Percentiles rank a stretch among this genome's conserved stretches.
Conservation (phyloP, 2,113 vertebrate genomes). For the Stegastes partitus region DNA sequence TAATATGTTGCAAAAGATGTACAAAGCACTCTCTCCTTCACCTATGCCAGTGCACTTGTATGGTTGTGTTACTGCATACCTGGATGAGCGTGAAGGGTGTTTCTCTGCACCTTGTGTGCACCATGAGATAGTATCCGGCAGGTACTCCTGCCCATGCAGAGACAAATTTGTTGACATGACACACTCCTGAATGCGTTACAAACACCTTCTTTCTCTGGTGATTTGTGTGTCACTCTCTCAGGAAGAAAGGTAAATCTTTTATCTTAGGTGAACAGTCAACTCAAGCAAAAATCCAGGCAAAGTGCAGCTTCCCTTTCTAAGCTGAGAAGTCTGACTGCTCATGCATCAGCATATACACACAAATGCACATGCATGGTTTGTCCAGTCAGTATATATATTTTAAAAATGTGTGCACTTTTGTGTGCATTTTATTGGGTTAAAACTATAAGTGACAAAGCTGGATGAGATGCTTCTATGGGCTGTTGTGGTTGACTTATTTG, state of each 20-base stretch:
- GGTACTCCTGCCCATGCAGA: slow-evolving; percentile 54
- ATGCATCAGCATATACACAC: background rate
- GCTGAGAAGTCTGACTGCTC: background rate
- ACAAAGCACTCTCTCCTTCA: background rate
- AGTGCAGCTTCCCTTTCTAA: slow-evolving; percentile 30
- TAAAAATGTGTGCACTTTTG: slow-evolving; percentile 55
- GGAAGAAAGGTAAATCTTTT: slow-evolving; percentile 64
- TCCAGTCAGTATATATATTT: slow-evolving; percentile 51
- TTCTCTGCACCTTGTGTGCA: slow-evolving; percentile 36
- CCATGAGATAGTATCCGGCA: slow-evolving; percentile 33
- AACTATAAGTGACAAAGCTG: slow-evolving; percentile 75
- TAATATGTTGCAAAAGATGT: slow-evolving; percentile 4
- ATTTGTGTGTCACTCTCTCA: slow-evolving; percentile 64
- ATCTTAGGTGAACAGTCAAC: slow-evolving; percentile 64
- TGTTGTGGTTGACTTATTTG: slow-evolving; percentile 76
- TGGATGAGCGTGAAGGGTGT: slow-evolving; percentile 10
- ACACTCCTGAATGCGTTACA: slow-evolving; percentile 55
- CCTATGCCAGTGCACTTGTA: slow-evolving; percentile 6
- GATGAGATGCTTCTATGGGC: slow-evolving; percentile 64
- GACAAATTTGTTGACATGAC: slow-evolving; percentile 65
- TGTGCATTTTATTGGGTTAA: slow-evolving; percentile 62
- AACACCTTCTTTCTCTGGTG: slow-evolving; percentile 54
- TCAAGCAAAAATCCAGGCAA: slow-evolving; percentile 49
- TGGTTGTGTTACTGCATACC: slow-evolving; percentile 15
- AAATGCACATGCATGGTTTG: slow-evolving; percentile 10